Evolutionary conservation across 2,888 invertebrate species (phyloP).

Genomic region (Aradus depressus): DNA sequence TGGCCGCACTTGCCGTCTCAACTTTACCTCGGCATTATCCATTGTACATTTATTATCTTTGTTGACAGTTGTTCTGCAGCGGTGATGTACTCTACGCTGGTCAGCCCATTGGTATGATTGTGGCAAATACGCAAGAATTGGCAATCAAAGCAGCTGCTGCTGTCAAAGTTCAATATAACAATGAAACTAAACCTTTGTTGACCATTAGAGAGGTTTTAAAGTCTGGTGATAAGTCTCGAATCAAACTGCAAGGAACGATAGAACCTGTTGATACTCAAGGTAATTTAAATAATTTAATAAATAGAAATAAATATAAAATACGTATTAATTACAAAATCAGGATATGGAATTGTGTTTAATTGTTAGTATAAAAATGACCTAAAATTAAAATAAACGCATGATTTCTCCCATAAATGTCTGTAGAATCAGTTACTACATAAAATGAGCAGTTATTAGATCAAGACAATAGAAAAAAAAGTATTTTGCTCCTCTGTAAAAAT

Average conservation of each 20-base stretch:
- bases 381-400: no score
- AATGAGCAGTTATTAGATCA: no score
- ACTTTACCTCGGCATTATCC: background rate
- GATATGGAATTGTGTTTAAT: no score
- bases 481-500: no score
- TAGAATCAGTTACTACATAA: no score
- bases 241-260: slow-evolving; percentile 5
- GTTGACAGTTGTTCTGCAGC: slow-evolving; percentile 30
- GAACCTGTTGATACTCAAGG: slow-evolving; percentile 5
- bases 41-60: background rate
- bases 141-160: slow-evolving; percentile 48
- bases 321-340: no score
- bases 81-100: slow-evolving; percentile 48
- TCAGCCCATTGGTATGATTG: slow-evolving; percentile 63
- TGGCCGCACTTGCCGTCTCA: background rate
- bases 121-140: slow-evolving; percentile 48
- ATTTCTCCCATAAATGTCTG: no score
- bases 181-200: slow-evolving; percentile 32
- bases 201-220: slow-evolving; percentile 27
- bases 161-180: slow-evolving; percentile 46
- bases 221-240: slow-evolving; percentile 24
- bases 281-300: no score
- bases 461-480: no score
- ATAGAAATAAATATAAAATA: no score
- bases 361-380: no score